Evolutionary conservation across 2,888 invertebrate species (phyloP), one percentile per base, ranked within the genome.

Genomic region (Omphaloscelis lunosa): DNA sequence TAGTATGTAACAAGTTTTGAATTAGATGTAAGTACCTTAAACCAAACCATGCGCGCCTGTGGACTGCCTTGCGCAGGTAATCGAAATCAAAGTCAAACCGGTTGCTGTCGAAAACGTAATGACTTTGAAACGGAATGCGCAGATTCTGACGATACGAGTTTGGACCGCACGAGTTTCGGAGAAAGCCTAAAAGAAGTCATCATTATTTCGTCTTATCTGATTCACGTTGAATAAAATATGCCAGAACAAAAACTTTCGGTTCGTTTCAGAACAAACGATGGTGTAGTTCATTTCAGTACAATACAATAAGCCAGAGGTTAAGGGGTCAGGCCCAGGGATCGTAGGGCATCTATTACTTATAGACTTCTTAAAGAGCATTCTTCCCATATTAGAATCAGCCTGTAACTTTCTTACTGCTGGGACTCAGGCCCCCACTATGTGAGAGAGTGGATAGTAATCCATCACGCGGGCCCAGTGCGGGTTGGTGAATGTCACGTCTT

Each of bases 31-130:
- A 0, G 0, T 15, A 29, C 29, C 20, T 27, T 34, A 27, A 69
- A 53, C 12, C 45, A 45, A 7, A 56, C 12, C n/a, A 51, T 48
- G 39, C 41, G 9, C 27, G 23, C 2, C 48, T 72, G 29, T 15
- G n/a, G 17, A 12, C 56, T 45, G 66, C 34, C 53, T n/a, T 27
- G 70, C n/a, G n/a, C 82, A 73, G 82, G 66, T 70, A 63, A 59
- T 53, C 77, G 53, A 81, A 61, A 41, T 59, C n/a, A 78, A 61
- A 45, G 48, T n/a, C 6, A 76, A 86, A 88, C 89, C 88, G 85
- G 89, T 89, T 79, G 12, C 66, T 69, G 69, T 82, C 70, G 67
- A 73, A 79, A 79, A 67, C 34, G 58, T 82, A 73, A 77, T 73
- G 61, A 77, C 61, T 61, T 75, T 51, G 48, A 27, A 29, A 45